Evolutionary conservation across 2,113 vertebrate genomes (phyloP), one percentile per base, ranked within the genome.

Genomic region (Gallinago undulata): DNA sequence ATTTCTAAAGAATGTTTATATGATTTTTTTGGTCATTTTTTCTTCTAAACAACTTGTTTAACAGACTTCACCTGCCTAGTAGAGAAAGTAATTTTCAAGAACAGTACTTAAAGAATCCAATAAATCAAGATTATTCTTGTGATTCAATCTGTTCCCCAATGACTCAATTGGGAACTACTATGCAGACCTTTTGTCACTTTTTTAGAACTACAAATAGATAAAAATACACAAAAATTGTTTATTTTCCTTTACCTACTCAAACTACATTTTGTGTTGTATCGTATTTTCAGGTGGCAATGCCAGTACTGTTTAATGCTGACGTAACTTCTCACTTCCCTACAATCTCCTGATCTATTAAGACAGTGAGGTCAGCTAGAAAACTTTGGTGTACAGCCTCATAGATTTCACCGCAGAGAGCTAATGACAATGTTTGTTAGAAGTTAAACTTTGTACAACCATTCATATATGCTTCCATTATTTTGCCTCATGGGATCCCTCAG

Each of bases 81-180:
- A 6, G n/a, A 62, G 4, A 17, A 63, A 72, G 3, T 25, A 89
- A 43, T 87, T 75, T 75, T 94, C 23, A 84, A 66, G 8, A 80
- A 33, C 1, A 67, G 1, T 11, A 21, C 12, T 66, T 70, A 55
- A 89, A 81, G 25, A 51, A 62, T 47, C 24, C 39, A 37, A 33
- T 19, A 59, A 63, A 70, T 74, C 10, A 56, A 6, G 5, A 19
- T 70, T 41, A 41, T 57, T 93, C 6, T 47, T 68, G 27, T 63
- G 2, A 1, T 31, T 68, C 0, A 0, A 6, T 31, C 24, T 81
- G 4, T 35, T 74, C 7, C 59, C 11, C 74, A 55, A 19, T 21
- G 19, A 7, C 4, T 70, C 25, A 74, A 55, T 27, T 80, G 7
- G 12, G 11, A 77, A 59, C 1, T 37, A 33, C 3, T 25, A 0